Base-by-base conservation (phyloP, 1,140 invertebrate species). In the Plectrocnemia conspersa region DNA sequence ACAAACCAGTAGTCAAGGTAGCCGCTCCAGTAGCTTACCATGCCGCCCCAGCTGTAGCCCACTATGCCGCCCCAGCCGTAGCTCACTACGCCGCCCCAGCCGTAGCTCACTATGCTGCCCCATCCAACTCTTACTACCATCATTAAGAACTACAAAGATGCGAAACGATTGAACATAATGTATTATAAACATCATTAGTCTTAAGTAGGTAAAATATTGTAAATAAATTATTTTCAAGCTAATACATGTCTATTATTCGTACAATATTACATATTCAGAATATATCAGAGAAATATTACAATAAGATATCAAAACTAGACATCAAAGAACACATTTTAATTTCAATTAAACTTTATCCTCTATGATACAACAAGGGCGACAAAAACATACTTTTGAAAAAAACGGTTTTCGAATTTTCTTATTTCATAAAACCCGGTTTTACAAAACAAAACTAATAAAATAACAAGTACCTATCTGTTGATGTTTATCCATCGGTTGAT, bases 1-100 rank as follows among this genome's bases (percentile, higher is more conserved):
- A 48, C 1, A 62, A 68, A 58, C 77, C 79, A 0, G 70, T 70
- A 2, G 56, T 76, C 9, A 54, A 52, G 25, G 64, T 69, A 19
- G 60, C 64, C 1, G 62, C 64, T 44, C 52, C 57, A 45, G 38
- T 52, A 2, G 55, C 46, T n/a, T n/a, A n/a, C 1, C 29, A 49
- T 25, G 45, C 63, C 21, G 35, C 58, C 25, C 57, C 64, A 1
- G 59, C 63, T 4, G n/a, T n/a, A n/a, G 62, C 61, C 29, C 64
- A 66, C 36, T 59, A 58, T 25, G 59, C 64, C 27, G 63, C 64
- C 10, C 60, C 68, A 2, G 65, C 65, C n/a, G 64, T 66, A 4
- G 62, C 65, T 56, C 9, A 65, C 60, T 47, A 65, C 55, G 45
- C 59, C 16, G 42, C 62, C 16, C 21, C 54, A 13, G 15, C 47